Conservation (phyloP, 1,140 invertebrate species). For the Caenorhabditis briggsae region DNA sequence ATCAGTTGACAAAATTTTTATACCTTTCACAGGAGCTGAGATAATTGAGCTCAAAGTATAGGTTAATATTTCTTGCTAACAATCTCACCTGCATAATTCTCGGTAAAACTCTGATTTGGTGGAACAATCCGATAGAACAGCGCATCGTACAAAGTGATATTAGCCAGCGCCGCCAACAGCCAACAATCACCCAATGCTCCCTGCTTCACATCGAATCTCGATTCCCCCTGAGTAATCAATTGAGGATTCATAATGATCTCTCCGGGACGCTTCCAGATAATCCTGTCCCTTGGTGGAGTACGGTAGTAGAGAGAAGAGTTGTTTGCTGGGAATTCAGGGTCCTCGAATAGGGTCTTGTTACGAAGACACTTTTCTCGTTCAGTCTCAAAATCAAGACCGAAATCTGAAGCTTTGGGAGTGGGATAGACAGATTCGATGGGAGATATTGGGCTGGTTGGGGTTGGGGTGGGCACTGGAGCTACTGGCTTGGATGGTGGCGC, state of each 20-base stretch:
- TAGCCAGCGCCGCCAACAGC: constrained; percentile 94
- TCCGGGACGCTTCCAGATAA: constrained; percentile 80
- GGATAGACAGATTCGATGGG: constrained; percentile 66
- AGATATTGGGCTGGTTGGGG: background rate
- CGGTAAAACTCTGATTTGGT: constrained; percentile 91
- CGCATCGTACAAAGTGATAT: constrained; percentile 89
- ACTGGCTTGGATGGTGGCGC: background rate
- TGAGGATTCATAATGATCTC: constrained; percentile 89
- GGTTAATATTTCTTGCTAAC: too few relatives aligned
- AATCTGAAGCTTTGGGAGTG: constrained; percentile 93
- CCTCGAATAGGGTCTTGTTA: constrained; percentile 83
- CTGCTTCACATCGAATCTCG: constrained; percentile 96
- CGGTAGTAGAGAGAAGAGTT: constrained; percentile 81
- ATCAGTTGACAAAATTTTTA: too few relatives aligned
- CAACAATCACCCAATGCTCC: constrained; percentile 89
- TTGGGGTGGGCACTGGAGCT: background rate
- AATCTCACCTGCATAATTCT: constrained; percentile 79
- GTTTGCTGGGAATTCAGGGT: constrained; percentile 83
- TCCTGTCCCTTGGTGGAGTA: constrained; percentile 79
- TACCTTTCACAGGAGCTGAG: too few relatives aligned
- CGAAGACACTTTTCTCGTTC: constrained; percentile 70
- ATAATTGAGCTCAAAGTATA: too few relatives aligned
- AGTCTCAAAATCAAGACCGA: constrained; percentile 80
- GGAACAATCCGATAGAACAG: constrained; percentile 95
- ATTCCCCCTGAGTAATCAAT: constrained; percentile 92